Percentiles rank a stretch among this genome's conserved stretches.
Conservation (phyloP, 2,113 vertebrate species). For the Picathartes gymnocephalus region DNA sequence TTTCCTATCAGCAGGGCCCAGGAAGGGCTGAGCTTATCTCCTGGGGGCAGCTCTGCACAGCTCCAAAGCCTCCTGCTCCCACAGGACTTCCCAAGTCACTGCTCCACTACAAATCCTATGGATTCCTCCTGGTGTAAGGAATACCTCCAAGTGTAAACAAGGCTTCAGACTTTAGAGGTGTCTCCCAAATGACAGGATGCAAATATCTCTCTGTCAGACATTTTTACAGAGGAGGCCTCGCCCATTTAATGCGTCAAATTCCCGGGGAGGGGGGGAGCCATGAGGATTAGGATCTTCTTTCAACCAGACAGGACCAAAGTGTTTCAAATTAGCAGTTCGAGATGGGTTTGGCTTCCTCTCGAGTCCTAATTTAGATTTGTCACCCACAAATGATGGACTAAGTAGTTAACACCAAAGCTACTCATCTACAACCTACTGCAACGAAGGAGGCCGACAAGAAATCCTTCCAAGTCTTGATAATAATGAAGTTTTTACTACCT, state of each 20-base stretch:
- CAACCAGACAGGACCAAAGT: slow-evolving; percentile 19
- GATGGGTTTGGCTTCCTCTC: slow-evolving; percentile 41
- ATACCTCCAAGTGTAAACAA: slow-evolving; percentile 11
- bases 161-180: slow-evolving; percentile 19
- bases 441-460: slow-evolving; percentile 54
- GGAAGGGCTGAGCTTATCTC: background rate
- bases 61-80: slow-evolving; percentile 15
- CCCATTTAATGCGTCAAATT: background rate
- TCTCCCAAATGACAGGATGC: background rate
- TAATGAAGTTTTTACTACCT: slow-evolving; percentile 47
- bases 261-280: background rate
- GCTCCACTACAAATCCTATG: background rate
- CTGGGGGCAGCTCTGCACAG: background rate
- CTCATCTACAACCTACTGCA: slow-evolving; percentile 53
- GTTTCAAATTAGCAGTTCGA: background rate
- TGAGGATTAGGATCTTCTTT: background rate
- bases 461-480: slow-evolving; percentile 33
- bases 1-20: background rate
- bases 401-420: slow-evolving; percentile 65
- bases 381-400: slow-evolving; percentile 46
- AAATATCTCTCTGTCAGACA: background rate
- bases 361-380: slow-evolving; percentile 46
- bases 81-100: background rate
- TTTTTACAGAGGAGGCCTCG: background rate
- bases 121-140: background rate